Evolutionary conservation across 1,140 invertebrate species (phyloP).

Genomic region (Bicyclus anynana): DNA sequence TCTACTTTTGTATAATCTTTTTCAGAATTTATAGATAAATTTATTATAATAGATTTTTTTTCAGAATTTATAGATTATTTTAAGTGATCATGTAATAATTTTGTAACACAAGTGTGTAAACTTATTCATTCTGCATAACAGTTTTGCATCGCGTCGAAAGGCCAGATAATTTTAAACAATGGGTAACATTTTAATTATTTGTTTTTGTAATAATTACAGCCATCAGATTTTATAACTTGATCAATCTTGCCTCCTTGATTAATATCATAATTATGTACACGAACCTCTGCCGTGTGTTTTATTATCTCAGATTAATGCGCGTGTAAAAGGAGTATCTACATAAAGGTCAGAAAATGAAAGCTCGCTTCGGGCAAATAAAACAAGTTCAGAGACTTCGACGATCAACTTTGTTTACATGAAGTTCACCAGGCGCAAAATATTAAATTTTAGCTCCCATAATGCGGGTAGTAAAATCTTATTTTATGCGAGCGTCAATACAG

Average conservation of each 20-base stretch:
- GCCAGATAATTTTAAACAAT: not conserved
- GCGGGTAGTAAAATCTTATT: conserved; percentile 36
- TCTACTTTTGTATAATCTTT: too few species aligned
- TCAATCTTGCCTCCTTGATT: conserved; percentile 12
- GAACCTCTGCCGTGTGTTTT: conserved; percentile 3
- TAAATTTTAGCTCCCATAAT: conserved; percentile 33
- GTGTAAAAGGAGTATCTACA: conserved; percentile 21
- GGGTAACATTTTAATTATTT: not conserved
- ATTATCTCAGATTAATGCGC: conserved; percentile 29
- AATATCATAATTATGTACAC: conserved; percentile 15
- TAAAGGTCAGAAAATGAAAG: conserved; percentile 65
- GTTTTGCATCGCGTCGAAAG: not conserved
- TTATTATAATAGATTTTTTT: too few species aligned
- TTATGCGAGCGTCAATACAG: conserved; percentile 20
- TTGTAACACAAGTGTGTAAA: too few species aligned
- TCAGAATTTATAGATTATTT: too few species aligned
- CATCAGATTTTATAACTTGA: conserved; percentile 14
- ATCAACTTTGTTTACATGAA: conserved; percentile 39
- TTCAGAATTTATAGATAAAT: too few species aligned
- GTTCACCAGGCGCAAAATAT: conserved; percentile 24
- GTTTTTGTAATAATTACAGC: conserved; percentile 7
- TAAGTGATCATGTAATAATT: too few species aligned
- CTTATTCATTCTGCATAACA: too few species aligned
- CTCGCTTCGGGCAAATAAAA: conserved; percentile 21
- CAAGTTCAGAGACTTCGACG: conserved; percentile 18